Evolutionary conservation across 2,797 vertebrate genomes (phyloP).

Genomic region (Molossus molossus): DNA sequence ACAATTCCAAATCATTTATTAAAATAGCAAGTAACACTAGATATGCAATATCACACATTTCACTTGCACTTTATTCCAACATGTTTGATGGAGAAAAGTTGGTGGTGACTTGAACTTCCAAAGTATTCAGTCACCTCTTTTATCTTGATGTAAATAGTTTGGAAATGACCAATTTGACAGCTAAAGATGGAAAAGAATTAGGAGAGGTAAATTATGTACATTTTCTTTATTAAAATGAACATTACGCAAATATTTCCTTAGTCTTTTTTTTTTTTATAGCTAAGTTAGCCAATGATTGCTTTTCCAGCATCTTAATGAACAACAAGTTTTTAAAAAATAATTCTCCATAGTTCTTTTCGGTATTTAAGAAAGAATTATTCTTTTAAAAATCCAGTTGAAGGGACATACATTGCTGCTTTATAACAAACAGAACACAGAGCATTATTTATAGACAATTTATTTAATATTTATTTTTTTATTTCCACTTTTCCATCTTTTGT

Average conservation of each 20-base stretch:
- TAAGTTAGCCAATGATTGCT: conserved; percentile 50
- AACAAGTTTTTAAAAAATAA: background rate
- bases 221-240: conserved; percentile 68
- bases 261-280: conserved; percentile 69
- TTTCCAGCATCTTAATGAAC: conserved; percentile 8
- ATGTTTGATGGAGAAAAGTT: background rate
- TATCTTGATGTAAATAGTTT: conserved; percentile 61
- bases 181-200: conserved; percentile 69
- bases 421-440: background rate
- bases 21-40: background rate
- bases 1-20: background rate
- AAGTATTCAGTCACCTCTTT: conserved; percentile 50
- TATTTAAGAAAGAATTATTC: background rate
- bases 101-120: conserved; percentile 16
- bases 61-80: background rate
- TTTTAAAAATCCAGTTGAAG: background rate
- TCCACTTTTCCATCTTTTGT: background rate
- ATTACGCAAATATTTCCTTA: conserved; percentile 69
- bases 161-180: conserved; percentile 52
- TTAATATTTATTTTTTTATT: background rate
- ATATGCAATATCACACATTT: background rate
- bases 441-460: conserved; percentile 19
- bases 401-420: background rate
- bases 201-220: conserved; percentile 54
- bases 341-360: background rate